Percentiles rank a stretch among this genome's conserved stretches.
Evolutionary conservation across 1,140 invertebrate species (phyloP).

Genomic region (Leguminivora glycinivorella): DNA sequence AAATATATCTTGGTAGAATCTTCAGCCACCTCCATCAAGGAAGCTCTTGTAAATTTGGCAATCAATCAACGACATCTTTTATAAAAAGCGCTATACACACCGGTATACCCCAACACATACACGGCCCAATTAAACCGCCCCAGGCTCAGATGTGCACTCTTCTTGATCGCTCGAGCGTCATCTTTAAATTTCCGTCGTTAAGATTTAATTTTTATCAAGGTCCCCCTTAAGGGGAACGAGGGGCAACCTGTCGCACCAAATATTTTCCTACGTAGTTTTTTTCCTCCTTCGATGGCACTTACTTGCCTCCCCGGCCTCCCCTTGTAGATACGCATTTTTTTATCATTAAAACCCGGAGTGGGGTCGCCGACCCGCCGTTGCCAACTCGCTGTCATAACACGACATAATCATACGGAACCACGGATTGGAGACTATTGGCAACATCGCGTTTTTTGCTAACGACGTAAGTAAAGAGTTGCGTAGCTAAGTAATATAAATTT

Average conservation of each 20-base stretch:
- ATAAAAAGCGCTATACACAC: conserved; percentile 22
- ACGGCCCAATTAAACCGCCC: conserved; percentile 73
- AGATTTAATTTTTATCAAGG: conserved; percentile 78
- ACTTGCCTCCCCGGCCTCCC: conserved; percentile 61
- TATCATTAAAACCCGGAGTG: conserved; percentile 76
- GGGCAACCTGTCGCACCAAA: conserved; percentile 76
- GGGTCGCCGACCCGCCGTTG: conserved; percentile 72
- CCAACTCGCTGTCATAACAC: conserved; percentile 74
- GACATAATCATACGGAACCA: conserved; percentile 65
- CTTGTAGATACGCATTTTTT: conserved; percentile 72
- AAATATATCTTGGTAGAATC: background rate
- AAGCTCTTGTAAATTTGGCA: conserved; percentile 35
- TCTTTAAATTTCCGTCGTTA: conserved; percentile 79
- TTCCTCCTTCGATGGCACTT: conserved; percentile 75
- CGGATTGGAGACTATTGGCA: conserved; percentile 45
- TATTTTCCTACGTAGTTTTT: conserved; percentile 78
- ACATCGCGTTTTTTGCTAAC: conserved; percentile 45
- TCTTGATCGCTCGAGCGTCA: conserved; percentile 77
- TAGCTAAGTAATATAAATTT: background rate
- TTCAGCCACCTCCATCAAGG: background rate
- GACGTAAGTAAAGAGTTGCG: too few relatives aligned
- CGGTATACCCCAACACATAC: conserved; percentile 26
- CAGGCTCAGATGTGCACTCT: conserved; percentile 73
- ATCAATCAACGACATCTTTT: conserved; percentile 63
- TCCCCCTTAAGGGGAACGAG: conserved; percentile 41